Percentiles rank a stretch among this genome's conserved stretches.
phyloP scores from a whole-genome alignment of 30 jellyfish, hydroid and myxozoan species.

The Rhopilema esculentum region DNA sequence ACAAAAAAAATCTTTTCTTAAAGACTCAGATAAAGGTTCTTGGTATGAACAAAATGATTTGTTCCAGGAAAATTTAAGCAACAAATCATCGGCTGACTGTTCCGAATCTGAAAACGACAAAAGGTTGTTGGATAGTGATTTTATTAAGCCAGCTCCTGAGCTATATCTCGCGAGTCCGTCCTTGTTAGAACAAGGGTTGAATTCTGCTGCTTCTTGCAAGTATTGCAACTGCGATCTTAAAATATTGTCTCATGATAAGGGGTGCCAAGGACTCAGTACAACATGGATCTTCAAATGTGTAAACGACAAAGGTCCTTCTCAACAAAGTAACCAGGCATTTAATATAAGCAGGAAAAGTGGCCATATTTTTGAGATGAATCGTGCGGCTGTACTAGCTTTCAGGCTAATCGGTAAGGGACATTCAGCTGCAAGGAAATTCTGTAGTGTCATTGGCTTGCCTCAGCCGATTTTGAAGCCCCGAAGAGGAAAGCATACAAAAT shows the following conservation, averaged over 20 bases:
- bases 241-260: neutral
- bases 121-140: neutral
- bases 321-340: neutral
- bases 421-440: slow-evolving; percentile 5
- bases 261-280: neutral
- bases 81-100: neutral
- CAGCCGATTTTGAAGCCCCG: slow-evolving; percentile 8
- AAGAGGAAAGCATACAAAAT: slow-evolving; percentile 5
- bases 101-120: neutral
- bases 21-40: slow-evolving; percentile 17
- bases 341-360: neutral
- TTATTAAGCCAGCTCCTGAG: neutral
- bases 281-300: slow-evolving; percentile 3
- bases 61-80: slow-evolving; percentile 7
- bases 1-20: neutral
- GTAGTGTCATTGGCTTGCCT: slow-evolving; percentile 22
- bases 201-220: too few relatives aligned
- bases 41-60: slow-evolving; percentile 1
- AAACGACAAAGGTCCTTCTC: neutral
- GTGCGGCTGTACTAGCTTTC: neutral
- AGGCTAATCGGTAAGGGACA: neutral
- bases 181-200: neutral
- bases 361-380: too few relatives aligned
- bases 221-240: neutral
- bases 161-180: neutral